phyloP scores from a whole-genome alignment of 2,113 vertebrate genomes.

The Oncorhynchus mykiss region DNA sequence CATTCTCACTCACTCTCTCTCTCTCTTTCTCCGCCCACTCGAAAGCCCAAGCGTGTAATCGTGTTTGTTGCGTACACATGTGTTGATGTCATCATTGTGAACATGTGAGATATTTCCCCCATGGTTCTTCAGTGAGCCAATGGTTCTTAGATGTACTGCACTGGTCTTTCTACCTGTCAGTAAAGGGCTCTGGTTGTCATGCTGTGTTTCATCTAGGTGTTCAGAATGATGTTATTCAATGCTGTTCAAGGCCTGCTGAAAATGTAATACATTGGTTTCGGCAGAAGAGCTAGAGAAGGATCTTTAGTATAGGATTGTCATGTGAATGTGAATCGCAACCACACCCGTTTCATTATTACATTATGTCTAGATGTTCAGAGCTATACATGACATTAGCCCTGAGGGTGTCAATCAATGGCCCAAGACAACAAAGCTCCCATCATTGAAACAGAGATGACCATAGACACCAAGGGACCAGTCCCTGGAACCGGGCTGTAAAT shows the following conservation, averaged over 20 bases:
- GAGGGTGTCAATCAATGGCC: conserved; percentile 34
- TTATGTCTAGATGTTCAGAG: conserved; percentile 41
- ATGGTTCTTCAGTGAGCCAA: conserved; percentile 42
- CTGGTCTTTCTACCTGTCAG: background rate
- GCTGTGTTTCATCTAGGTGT: background rate
- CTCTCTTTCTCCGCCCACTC: conserved; percentile 66
- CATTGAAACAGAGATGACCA: conserved; percentile 49
- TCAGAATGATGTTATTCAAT: conserved; percentile 21
- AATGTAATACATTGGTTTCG: conserved; percentile 9
- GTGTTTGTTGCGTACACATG: conserved; percentile 66
- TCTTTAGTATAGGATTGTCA: background rate
- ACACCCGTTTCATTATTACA: conserved; percentile 41
- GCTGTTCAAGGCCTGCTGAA: conserved; percentile 10
- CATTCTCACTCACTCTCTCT: conserved; percentile 33
- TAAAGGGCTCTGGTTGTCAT: background rate
- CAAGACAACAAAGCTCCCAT: conserved; percentile 24
- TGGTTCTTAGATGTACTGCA: conserved; percentile 1
- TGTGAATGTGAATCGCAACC: conserved; percentile 16
- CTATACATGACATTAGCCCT: conserved; percentile 48
- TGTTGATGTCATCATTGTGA: conserved; percentile 71
- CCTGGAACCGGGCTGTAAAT: conserved; percentile 29
- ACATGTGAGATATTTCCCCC: conserved; percentile 47
- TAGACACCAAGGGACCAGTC: conserved; percentile 47
- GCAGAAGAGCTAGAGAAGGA: conserved; percentile 18
- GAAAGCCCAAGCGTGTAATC: conserved; percentile 69